Percentiles rank a stretch among this genome's conserved stretches.
Conservation (phyloP, 2,113 vertebrate species). For the Conger conger region DNA sequence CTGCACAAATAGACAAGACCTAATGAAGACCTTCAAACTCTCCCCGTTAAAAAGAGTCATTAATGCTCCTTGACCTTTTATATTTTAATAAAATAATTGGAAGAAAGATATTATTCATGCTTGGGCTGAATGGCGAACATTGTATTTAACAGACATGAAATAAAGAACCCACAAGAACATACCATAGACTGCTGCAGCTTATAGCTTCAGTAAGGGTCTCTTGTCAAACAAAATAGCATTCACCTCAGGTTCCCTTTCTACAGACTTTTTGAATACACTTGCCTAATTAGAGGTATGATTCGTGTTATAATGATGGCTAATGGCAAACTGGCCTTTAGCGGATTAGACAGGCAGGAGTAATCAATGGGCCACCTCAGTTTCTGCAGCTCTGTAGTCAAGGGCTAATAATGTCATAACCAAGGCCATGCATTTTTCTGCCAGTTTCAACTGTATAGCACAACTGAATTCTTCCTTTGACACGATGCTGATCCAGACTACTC, state of each 20-base stretch:
- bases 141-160: background rate
- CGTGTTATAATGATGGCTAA: background rate
- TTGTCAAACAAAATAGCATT: background rate
- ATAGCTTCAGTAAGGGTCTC: background rate
- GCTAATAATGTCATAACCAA: background rate
- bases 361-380: background rate
- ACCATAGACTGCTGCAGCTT: background rate
- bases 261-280: background rate
- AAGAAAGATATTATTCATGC: background rate
- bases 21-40: background rate
- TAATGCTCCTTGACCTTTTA: background rate
- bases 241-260: background rate
- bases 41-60: background rate
- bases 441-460: too few species aligned
- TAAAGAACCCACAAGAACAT: background rate
- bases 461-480: background rate
- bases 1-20: background rate
- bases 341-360: background rate
- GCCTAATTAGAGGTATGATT: background rate
- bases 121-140: background rate
- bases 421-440: background rate
- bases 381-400: background rate
- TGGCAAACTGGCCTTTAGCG: background rate
- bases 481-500: background rate
- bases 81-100: background rate